Evolutionary conservation across 2,888 invertebrate species (phyloP).

Genomic region (Ophion costatus): DNA sequence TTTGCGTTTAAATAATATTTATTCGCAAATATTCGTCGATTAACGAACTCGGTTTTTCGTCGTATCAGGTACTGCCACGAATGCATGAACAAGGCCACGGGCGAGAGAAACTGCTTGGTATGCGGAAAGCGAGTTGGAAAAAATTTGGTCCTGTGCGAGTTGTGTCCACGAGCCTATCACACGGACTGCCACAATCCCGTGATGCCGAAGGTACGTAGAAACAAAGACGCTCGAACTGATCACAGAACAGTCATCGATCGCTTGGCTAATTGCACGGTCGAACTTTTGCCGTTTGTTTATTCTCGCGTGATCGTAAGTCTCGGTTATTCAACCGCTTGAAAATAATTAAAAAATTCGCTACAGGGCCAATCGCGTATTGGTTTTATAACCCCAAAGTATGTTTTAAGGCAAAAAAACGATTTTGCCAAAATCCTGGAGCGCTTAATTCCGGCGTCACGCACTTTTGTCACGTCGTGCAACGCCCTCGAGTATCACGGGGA

Average conservation of each 20-base stretch:
- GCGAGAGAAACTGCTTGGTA: constrained; percentile 96
- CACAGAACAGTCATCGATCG: background rate
- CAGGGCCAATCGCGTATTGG: no score
- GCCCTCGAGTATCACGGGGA: no score
- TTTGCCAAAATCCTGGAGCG: no score
- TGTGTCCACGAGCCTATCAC: constrained; percentile 96
- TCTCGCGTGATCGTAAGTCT: background rate
- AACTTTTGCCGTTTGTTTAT: background rate
- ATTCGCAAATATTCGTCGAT: background rate
- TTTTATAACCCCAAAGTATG: no score
- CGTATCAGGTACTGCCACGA: constrained; percentile 94
- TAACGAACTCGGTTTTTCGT: background rate
- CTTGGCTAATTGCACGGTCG: background rate
- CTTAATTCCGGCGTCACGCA: no score
- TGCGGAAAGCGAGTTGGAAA: constrained; percentile 91
- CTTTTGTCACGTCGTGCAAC: background rate
- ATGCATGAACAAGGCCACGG: constrained; percentile 96
- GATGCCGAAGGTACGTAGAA: constrained; percentile 87
- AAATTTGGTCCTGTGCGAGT: constrained; percentile 93
- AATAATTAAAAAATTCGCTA: no score
- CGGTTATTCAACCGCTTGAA: no score
- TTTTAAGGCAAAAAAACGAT: no score
- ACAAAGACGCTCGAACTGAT: background rate
- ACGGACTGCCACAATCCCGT: constrained; percentile 97
- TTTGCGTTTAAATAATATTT: background rate